Evolutionary conservation across 1,140 invertebrate species (phyloP).

Genomic region (Drosophila subpulchrella): DNA sequence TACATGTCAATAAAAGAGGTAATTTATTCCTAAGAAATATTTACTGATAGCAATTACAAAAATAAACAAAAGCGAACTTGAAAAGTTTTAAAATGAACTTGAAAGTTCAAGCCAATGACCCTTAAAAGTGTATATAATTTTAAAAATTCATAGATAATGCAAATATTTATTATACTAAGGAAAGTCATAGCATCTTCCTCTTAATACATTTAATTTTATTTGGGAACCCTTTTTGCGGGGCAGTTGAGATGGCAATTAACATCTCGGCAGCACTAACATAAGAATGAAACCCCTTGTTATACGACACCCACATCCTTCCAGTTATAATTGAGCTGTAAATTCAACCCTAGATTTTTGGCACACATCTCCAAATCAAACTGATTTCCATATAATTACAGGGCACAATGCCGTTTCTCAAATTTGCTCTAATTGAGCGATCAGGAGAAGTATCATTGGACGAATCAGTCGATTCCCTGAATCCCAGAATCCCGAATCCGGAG

Average conservation of each 20-base stretch:
- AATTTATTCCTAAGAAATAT: background rate
- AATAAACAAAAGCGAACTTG: background rate
- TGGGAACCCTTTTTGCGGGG: background rate
- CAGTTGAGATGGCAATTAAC: slow-evolving; percentile 17
- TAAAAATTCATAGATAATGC: background rate
- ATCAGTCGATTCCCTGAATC: slow-evolving; percentile 14
- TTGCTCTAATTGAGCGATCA: slow-evolving; percentile 71
- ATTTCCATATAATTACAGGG: slow-evolving; percentile 64
- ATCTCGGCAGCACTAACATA: slow-evolving; percentile 26
- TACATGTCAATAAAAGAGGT: background rate
- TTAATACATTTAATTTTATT: background rate
- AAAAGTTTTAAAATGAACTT: background rate
- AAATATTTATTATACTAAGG: background rate
- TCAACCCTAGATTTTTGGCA: slow-evolving; percentile 34
- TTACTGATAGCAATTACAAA: background rate
- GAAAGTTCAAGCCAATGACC: background rate
- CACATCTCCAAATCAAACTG: slow-evolving; percentile 16
- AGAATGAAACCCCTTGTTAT: slow-evolving; percentile 5
- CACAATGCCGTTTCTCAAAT: slow-evolving; percentile 39
- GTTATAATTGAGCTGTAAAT: slow-evolving; percentile 44
- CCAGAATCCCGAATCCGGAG: slow-evolving; percentile 8
- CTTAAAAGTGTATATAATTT: background rate
- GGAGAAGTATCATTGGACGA: slow-evolving; percentile 27
- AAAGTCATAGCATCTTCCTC: background rate
- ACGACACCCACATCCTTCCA: slow-evolving; percentile 21